phyloP scores from a whole-genome alignment of 2,888 invertebrate genomes.

The Gasteruption jaculator region DNA sequence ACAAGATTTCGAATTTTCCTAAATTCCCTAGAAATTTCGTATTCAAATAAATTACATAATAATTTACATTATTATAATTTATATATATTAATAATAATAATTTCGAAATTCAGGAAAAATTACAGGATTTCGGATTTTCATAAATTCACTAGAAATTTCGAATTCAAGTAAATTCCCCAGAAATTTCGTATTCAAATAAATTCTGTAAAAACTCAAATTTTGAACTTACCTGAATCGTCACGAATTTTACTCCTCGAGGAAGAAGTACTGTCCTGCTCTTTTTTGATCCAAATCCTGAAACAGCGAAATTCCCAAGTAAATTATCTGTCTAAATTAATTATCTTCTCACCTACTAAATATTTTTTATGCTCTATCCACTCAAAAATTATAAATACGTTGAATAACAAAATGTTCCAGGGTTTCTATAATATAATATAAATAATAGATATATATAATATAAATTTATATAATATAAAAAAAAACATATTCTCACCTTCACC shows the following conservation, averaged over 20 bases:
- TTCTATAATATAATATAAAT: not conserved
- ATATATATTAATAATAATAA: too few species aligned
- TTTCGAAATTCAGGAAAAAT: too few species aligned
- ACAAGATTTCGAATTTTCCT: too few species aligned
- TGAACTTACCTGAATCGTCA: too few species aligned
- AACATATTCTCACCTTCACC: conserved; percentile 68
- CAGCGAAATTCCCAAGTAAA: conserved; percentile 29
- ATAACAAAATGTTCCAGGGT: not conserved
- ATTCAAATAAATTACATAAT: too few species aligned
- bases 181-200: too few species aligned
- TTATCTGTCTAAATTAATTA: not conserved
- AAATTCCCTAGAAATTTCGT: too few species aligned
- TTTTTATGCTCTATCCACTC: conserved; percentile 60
- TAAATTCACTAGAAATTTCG: too few species aligned
- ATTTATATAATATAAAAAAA: conserved; percentile 1
- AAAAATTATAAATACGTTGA: conserved; percentile 9
- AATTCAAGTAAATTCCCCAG: too few species aligned
- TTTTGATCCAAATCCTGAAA: conserved; percentile 94
- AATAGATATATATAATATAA: not conserved
- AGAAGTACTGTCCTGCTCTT: conserved; percentile 96
- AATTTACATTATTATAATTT: too few species aligned
- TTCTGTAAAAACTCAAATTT: too few species aligned
- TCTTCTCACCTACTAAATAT: not conserved
- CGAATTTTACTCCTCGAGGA: conserved; percentile 81
- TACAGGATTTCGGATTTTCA: too few species aligned